Conservation (phyloP, 2,113 vertebrate species). For the Corynorhinus townsendii region DNA sequence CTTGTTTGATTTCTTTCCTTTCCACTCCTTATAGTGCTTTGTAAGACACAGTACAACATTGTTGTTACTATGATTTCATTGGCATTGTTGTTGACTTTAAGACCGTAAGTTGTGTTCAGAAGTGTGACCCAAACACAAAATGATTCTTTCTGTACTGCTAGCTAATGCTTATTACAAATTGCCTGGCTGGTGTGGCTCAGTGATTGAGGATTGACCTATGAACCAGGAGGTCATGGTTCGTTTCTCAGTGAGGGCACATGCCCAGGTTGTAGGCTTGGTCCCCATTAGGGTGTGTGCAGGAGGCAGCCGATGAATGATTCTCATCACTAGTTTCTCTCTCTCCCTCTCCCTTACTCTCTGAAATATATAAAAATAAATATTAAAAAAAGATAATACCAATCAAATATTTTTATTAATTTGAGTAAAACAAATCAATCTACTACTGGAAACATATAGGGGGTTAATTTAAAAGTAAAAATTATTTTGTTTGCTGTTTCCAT, state of each 20-base stretch:
- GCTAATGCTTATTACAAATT: not conserved
- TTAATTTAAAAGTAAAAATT: constrained; percentile 10
- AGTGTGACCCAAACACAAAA: not conserved
- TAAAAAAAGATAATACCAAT: not conserved
- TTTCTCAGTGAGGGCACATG: too few species aligned
- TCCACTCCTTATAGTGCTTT: not conserved
- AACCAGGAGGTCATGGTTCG: too few species aligned
- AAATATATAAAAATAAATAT: too few species aligned
- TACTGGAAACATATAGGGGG: not conserved
- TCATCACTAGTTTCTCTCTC: too few species aligned
- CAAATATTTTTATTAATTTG: not conserved
- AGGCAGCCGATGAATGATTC: too few species aligned
- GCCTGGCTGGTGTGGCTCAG: too few species aligned
- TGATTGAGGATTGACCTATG: too few species aligned
- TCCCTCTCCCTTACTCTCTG: too few species aligned
- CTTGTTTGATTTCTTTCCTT: not conserved
- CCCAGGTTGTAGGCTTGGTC: too few species aligned
- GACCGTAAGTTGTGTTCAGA: not conserved
- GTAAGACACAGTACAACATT: not conserved
- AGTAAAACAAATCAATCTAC: not conserved
- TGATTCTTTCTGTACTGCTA: not conserved
- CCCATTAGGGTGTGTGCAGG: too few species aligned
- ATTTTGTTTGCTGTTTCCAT: not conserved
- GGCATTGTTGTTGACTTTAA: not conserved
- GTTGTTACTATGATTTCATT: not conserved